These are phyloP conservation scores for Anas platyrhynchos DNA, from an alignment of 2,113 vertebrate species.

Conservation along the genomic window DNA sequence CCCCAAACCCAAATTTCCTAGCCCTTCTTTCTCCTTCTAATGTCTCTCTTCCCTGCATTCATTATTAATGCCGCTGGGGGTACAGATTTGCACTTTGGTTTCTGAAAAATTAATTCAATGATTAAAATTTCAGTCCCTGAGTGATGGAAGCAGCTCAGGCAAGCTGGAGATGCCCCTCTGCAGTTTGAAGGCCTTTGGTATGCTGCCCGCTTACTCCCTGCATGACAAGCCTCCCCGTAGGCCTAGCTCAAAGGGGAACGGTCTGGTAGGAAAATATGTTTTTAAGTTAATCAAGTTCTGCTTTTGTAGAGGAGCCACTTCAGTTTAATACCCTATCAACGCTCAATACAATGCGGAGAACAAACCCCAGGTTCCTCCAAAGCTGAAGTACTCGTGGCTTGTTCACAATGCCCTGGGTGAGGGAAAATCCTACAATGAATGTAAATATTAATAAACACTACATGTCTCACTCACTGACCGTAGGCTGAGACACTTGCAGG, in stretches of 20 bases:
- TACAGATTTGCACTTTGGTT: constrained; percentile 67
- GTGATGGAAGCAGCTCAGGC: constrained; percentile 46
- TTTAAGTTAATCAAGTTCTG: background rate
- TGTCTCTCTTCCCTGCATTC: constrained; percentile 56
- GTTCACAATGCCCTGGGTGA: background rate
- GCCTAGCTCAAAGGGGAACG: background rate
- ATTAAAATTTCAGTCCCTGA: constrained; percentile 77
- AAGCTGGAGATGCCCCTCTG: constrained; percentile 50
- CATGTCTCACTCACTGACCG: background rate
- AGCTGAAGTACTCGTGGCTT: background rate
- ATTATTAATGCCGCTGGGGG: constrained; percentile 64
- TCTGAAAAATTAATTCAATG: constrained; percentile 76
- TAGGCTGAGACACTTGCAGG: background rate
- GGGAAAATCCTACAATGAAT: background rate
- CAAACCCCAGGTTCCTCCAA: background rate
- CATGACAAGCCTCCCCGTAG: background rate
- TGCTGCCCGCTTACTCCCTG: background rate
- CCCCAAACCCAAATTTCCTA: constrained; percentile 35
- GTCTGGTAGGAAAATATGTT: background rate
- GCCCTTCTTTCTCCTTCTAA: constrained; percentile 18
- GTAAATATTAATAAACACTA: background rate
- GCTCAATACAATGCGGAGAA: background rate
- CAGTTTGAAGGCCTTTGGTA: constrained; percentile 31
- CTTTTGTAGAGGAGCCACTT: background rate
- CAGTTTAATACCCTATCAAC: background rate